Evolutionary conservation across 2,113 vertebrate genomes (phyloP).

Genomic region (Glareola pratincola): DNA sequence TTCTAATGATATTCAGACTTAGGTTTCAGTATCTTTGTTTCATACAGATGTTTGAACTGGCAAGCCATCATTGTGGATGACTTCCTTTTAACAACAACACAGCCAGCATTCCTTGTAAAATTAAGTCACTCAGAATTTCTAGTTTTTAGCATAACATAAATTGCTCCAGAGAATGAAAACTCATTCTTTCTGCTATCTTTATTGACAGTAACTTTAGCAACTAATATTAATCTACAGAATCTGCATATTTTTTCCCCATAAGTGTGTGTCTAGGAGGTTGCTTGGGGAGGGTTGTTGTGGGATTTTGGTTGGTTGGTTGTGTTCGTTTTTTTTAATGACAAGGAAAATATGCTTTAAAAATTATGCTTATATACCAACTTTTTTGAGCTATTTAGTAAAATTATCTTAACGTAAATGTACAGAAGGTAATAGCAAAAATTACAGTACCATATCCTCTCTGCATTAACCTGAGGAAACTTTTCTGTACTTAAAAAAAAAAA

Average conservation of each 20-base stretch:
- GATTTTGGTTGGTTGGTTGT: background rate
- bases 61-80: background rate
- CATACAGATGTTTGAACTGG: background rate
- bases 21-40: background rate
- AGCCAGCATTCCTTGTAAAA: background rate
- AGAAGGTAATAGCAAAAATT: background rate
- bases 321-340: background rate
- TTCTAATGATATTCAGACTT: background rate
- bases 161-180: background rate
- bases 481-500: background rate
- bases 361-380: rapidly evolving
- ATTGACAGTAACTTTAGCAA: background rate
- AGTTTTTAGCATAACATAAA: background rate
- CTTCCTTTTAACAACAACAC: background rate
- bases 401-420: background rate
- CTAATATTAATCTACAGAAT: background rate
- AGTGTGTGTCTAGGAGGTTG: rapidly evolving
- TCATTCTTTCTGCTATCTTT: background rate
- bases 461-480: background rate
- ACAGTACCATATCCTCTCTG: background rate
- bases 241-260: rapidly evolving
- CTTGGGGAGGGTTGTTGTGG: no score
- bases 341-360: background rate
- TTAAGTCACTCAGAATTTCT: background rate
- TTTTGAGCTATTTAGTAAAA: background rate